phyloP scores from a whole-genome alignment of 2,113 vertebrate species.

The Paradoxurus hermaphroditus region DNA sequence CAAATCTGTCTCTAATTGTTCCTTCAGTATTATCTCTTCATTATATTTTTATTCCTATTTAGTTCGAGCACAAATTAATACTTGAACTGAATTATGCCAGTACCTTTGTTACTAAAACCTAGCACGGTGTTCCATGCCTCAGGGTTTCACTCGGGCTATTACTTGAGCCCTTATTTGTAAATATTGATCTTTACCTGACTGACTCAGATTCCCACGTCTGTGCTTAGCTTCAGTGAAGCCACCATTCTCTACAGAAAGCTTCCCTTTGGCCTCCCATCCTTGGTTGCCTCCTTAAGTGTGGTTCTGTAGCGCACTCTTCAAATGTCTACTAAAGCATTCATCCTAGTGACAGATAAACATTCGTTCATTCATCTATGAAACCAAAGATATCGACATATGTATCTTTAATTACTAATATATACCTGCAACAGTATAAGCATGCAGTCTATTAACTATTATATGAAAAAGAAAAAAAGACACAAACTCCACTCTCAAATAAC shows the following conservation, averaged over 20 bases:
- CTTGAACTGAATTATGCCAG: background rate
- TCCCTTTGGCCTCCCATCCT: background rate
- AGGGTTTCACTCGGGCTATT: background rate
- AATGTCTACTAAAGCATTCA: background rate
- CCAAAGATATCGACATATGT: background rate
- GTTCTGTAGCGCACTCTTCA: too few species aligned
- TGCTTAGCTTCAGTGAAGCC: background rate
- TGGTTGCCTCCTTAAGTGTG: background rate
- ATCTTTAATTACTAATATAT: background rate
- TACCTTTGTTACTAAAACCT: background rate
- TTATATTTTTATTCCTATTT: background rate
- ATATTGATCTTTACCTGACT: background rate
- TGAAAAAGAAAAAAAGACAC: background rate
- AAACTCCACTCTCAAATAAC: accelerated
- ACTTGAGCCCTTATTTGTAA: background rate
- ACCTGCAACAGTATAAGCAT: background rate
- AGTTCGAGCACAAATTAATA: background rate
- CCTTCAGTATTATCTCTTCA: background rate
- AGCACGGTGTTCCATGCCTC: background rate
- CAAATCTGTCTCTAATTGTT: background rate
- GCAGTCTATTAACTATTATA: background rate
- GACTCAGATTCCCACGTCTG: background rate
- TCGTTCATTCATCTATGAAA: background rate
- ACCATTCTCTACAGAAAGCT: background rate
- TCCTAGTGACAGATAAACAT: background rate